These are phyloP conservation scores for Gopherus flavomarginatus DNA, from an alignment of 2,113 vertebrate genomes.

Conservation along the genomic window DNA sequence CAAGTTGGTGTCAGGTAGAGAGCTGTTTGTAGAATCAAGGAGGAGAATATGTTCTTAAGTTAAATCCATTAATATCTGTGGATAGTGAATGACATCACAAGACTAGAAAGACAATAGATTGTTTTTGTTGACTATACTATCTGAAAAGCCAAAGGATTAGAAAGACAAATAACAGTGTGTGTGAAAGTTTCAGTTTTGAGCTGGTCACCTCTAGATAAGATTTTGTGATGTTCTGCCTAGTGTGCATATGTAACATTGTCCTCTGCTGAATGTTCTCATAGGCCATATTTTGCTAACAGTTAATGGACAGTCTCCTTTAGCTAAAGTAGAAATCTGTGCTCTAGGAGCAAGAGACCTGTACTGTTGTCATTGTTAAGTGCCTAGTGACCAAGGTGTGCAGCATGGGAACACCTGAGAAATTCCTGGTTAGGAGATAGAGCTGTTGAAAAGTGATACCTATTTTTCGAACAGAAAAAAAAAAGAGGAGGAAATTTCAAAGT, in stretches of 20 bases:
- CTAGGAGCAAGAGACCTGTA: neutral
- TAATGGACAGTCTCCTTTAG: neutral
- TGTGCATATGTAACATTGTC: rapidly evolving
- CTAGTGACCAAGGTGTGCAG: neutral
- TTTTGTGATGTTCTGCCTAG: rapidly evolving
- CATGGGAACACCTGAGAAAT: neutral
- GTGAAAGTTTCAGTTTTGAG: rapidly evolving
- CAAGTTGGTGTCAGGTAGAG: neutral
- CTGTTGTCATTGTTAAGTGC: rapidly evolving
- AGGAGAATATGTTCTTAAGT: rapidly evolving
- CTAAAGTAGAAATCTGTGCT: rapidly evolving
- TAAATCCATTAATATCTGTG: neutral
- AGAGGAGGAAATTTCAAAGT: neutral
- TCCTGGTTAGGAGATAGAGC: neutral
- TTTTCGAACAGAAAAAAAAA: neutral
- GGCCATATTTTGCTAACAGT: neutral
- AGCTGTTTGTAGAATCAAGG: neutral
- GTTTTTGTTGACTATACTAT: neutral
- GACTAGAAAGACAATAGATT: too few species aligned
- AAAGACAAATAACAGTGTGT: neutral
- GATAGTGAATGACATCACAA: neutral
- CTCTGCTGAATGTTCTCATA: neutral
- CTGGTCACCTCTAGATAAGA: neutral
- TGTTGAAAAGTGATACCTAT: neutral
- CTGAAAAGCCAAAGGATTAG: neutral